Conservation (phyloP, 2,888 invertebrate species). For the Athalia circularis region DNA sequence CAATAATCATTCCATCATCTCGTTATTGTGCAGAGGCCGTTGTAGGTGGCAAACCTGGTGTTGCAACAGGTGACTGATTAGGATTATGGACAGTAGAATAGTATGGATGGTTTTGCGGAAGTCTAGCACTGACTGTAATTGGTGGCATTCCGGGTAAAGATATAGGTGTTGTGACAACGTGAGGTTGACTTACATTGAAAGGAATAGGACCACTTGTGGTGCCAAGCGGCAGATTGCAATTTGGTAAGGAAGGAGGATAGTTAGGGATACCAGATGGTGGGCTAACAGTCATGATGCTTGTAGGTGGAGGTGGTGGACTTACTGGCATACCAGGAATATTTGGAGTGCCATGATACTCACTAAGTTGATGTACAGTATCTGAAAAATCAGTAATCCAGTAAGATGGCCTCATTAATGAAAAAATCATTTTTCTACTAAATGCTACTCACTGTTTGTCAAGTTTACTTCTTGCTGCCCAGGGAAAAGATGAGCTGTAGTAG, state of each 20-base stretch:
- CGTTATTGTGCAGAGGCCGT: constrained; percentile 63
- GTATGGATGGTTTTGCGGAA: constrained; percentile 75
- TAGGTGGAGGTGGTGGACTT: constrained; percentile 58
- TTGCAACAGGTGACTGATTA: constrained; percentile 50
- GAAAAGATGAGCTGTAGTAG: constrained; percentile 64
- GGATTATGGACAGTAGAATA: constrained; percentile 64
- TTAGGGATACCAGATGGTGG: constrained; percentile 52
- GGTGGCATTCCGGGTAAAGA: constrained; percentile 87
- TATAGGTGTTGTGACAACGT: constrained; percentile 80
- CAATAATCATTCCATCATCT: constrained; percentile 2
- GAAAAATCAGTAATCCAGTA: not conserved
- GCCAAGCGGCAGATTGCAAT: constrained; percentile 31
- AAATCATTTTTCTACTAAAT: constrained; percentile 15
- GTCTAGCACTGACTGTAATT: constrained; percentile 84
- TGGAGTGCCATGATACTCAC: constrained; percentile 62
- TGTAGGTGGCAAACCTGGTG: constrained; percentile 55
- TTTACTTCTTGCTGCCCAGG: constrained; percentile 55
- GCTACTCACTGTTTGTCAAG: constrained; percentile 60
- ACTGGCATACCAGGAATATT: constrained; percentile 71
- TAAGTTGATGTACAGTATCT: constrained; percentile 52
- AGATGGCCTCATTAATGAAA: not conserved
- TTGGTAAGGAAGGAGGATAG: constrained; percentile 18
- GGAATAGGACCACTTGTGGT: constrained; percentile 67
- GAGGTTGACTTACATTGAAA: constrained; percentile 61
- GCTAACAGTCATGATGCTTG: not conserved